These are phyloP conservation scores for Agrochola lychnidis DNA, from an alignment of 2,888 invertebrate genomes.

Conservation along the genomic window DNA sequence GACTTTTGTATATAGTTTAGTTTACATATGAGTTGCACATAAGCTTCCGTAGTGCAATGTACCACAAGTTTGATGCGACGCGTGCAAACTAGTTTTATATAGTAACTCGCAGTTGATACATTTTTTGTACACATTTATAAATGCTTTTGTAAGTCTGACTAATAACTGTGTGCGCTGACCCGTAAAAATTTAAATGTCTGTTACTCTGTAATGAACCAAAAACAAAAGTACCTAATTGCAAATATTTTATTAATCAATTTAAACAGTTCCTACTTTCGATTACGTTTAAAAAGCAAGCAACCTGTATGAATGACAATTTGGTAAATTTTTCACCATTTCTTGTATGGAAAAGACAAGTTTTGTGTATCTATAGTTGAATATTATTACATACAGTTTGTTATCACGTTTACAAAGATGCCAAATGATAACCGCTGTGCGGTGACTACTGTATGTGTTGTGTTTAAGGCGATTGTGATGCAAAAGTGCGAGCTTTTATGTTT, in stretches of 20 bases:
- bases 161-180: slow-evolving; percentile 47
- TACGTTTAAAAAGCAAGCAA: slow-evolving; percentile 6
- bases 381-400: slow-evolving; percentile 61
- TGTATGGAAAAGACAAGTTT: slow-evolving; percentile 57
- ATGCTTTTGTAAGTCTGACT: slow-evolving; percentile 18
- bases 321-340: slow-evolving; percentile 66
- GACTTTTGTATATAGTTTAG: slow-evolving; percentile 57
- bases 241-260: slow-evolving; percentile 30
- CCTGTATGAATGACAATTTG: slow-evolving; percentile 63
- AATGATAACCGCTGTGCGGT: slow-evolving; percentile 56
- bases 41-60: slow-evolving; percentile 47
- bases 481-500: slow-evolving; percentile 54
- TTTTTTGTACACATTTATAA: slow-evolving; percentile 34
- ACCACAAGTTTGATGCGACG: slow-evolving; percentile 18
- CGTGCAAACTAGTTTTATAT: slow-evolving; percentile 26
- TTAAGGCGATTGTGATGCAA: slow-evolving; percentile 52
- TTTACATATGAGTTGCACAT: slow-evolving; percentile 46
- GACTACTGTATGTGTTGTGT: slow-evolving; percentile 54
- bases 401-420: slow-evolving; percentile 60
- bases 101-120: slow-evolving; percentile 32
- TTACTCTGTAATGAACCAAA: slow-evolving; percentile 40
- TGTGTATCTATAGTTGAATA: slow-evolving; percentile 66
- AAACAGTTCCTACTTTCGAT: slow-evolving; percentile 58
- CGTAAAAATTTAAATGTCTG: slow-evolving; percentile 33
- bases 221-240: slow-evolving; percentile 38